Evolutionary conservation across 2,888 invertebrate species (phyloP).

Genomic region (Andrena hattorfiana): DNA sequence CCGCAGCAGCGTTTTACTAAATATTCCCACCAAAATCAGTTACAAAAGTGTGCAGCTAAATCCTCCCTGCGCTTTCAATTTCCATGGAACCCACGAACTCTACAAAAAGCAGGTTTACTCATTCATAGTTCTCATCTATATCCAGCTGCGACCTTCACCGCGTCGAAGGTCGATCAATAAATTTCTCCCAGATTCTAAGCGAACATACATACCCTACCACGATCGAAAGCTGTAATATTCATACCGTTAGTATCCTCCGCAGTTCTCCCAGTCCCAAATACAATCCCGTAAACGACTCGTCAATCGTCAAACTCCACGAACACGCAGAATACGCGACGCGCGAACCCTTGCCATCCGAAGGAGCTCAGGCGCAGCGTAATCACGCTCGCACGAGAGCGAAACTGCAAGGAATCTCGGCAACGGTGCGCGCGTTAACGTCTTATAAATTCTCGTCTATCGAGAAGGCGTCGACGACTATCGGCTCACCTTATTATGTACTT

Average conservation of each 20-base stretch:
- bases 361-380: no score
- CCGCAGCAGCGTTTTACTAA: not conserved
- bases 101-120: not conserved
- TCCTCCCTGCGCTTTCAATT: not conserved
- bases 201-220: not conserved
- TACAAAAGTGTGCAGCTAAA: no score
- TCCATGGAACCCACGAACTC: not conserved
- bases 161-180: slow-evolving; percentile 29
- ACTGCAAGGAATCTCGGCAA: no score
- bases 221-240: not conserved
- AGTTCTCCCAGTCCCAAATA: not conserved
- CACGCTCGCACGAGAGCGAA: no score
- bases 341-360: no score
- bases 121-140: not conserved
- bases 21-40: no score
- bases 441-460: no score
- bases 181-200: not conserved
- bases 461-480: no score
- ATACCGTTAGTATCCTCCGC: not conserved
- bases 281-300: not conserved
- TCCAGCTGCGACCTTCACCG: not conserved
- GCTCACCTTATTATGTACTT: slow-evolving; percentile 95
- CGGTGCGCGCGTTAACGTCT: no score
- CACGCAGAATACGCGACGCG: no score
- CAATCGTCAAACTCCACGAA: not conserved